phyloP scores from a whole-genome alignment of 2,888 invertebrate genomes.

The Polyommatus iphigenia region DNA sequence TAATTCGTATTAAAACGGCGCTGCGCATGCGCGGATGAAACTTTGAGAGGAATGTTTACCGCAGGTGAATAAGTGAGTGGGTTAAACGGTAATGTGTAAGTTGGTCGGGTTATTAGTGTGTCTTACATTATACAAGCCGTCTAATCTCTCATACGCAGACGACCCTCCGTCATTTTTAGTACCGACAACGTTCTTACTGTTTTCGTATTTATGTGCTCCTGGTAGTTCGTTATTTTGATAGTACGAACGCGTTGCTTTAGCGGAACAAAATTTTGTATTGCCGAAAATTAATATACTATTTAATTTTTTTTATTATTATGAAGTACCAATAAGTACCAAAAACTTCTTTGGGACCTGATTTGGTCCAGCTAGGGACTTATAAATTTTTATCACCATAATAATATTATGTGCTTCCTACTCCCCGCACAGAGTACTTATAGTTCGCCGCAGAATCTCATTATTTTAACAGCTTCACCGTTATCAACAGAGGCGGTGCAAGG shows the following conservation, averaged over 20 bases:
- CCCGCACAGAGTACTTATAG: no score
- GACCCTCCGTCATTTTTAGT: background rate
- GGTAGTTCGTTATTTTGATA: background rate
- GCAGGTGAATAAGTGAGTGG: conserved; percentile 23
- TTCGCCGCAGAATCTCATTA: background rate
- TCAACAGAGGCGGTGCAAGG: no score
- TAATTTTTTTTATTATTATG: no score
- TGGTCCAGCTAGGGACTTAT: no score
- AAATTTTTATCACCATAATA: no score
- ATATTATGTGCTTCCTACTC: no score
- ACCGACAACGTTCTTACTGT: background rate
- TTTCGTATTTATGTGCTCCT: background rate
- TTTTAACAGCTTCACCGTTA: background rate
- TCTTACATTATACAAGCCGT: conserved; percentile 18
- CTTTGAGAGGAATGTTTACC: conserved; percentile 22
- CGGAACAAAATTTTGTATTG: background rate
- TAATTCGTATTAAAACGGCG: conserved; percentile 8
- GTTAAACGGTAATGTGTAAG: conserved; percentile 13
- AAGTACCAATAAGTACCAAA: no score
- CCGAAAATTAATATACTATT: no score
- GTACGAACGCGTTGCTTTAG: background rate
- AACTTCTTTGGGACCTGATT: no score
- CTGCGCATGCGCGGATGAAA: conserved; percentile 25
- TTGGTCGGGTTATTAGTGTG: conserved; percentile 14
- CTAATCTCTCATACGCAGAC: conserved; percentile 16